A percentile compares a stretch with the other conserved stretches of the same genome.
These are phyloP conservation scores for Cordylochernes scorpioides DNA, from an alignment of 2,888 invertebrate genomes.

Conservation along the genomic window DNA sequence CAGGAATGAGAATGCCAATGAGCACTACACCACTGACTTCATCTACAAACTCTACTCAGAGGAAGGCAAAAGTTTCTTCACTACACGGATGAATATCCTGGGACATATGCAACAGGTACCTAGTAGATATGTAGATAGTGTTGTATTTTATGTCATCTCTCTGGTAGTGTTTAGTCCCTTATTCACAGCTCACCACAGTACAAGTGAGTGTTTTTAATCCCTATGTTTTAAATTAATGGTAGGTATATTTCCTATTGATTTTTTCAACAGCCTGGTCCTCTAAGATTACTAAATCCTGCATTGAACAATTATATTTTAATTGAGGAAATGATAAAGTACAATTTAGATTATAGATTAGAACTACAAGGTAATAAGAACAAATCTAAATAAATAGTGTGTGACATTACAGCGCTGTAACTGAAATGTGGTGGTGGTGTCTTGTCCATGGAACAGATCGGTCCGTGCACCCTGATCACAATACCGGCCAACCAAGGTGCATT, in stretches of 20 bases:
- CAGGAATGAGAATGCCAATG: constrained; percentile 79
- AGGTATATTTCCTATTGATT: neutral
- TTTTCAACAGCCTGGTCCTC: too few relatives aligned
- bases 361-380: too few relatives aligned
- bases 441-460: too few relatives aligned
- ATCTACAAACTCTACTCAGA: constrained; percentile 27
- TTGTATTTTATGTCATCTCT: constrained; percentile 6
- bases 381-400: too few relatives aligned
- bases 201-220: neutral
- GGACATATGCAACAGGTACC: constrained; percentile 29
- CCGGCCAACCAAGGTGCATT: too few relatives aligned
- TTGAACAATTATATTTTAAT: too few relatives aligned
- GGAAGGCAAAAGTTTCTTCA: constrained; percentile 27
- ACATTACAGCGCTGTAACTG: too few relatives aligned
- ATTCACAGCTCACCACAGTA: neutral
- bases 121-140: constrained; percentile 4
- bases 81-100: constrained; percentile 27
- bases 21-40: constrained; percentile 89
- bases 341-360: too few relatives aligned
- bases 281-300: too few relatives aligned
- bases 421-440: too few relatives aligned
- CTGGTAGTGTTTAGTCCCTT: neutral
- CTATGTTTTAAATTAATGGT: neutral
- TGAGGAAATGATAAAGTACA: too few relatives aligned
- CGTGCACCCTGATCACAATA: too few relatives aligned